Base-by-base conservation (phyloP, 2,888 invertebrate species). In the Lasioglossum lativentre region DNA sequence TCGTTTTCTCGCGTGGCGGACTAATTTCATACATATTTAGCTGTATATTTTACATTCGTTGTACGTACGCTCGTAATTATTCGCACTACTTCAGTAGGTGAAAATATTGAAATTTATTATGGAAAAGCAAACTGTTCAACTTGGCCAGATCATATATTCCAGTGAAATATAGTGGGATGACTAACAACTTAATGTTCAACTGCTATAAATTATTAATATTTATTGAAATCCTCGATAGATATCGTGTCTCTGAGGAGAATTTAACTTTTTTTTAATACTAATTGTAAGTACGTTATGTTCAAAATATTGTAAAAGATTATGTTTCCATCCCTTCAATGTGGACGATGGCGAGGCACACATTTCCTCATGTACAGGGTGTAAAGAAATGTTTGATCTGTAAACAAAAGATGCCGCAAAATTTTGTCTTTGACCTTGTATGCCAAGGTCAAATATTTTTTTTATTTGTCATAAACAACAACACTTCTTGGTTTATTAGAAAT, bases 21-120 rank as follows among this genome's bases (percentile, higher is more conserved):
- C 66, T 34, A 66, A 66, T 66, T 66, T 66, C 66, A 66, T 66
- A 66, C 66, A 66, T 66, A 66, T 66, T 66, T 66, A 66, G 23
- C 30, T 34, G 66, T 16, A 1, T 34, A 23, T 23, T 34, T 66
- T 34, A 10, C 4, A 66, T 66, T 66, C 34, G 19, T 23, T 3
- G 3, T 34, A 66, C 8, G 34, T 23, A 16, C 34, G 34, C 23
- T 10, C 19, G 30, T 66, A 66, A 63, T 63, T 66, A 66, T 66
- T 66, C 66, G 34, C 4, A 19, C 19, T 8, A 16, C 66, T 19
- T 19, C 16, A 19, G 4, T 0, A 59, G 27, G 1, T 6, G 63
- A 63, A 63, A 63, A 63, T 63, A 63, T 63, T 63, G 16, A 63
- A 63, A 63, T 63, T 63, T 63, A 30, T 5, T 16, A 30, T 30